Percentiles rank a stretch among this genome's conserved stretches.
Evolutionary conservation across 2,113 vertebrate species (phyloP).

Genomic region (Promerops cafer): DNA sequence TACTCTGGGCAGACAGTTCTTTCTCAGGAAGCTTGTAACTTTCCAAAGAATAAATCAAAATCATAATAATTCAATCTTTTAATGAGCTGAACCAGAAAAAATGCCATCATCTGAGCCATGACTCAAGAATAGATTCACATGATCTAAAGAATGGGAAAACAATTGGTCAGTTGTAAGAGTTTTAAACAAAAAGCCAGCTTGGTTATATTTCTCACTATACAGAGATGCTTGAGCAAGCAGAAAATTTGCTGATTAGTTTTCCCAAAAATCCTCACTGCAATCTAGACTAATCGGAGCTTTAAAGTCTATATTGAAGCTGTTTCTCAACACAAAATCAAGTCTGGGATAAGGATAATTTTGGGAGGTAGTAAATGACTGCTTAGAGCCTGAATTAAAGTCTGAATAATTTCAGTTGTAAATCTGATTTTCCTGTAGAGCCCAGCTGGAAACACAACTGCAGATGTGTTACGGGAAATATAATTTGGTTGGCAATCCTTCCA

Average conservation of each 20-base stretch:
- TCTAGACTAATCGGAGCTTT: neutral
- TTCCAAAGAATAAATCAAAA: constrained; percentile 2
- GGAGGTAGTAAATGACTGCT: neutral
- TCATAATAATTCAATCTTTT: neutral
- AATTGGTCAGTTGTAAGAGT: neutral
- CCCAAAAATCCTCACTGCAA: neutral
- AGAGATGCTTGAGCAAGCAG: constrained; percentile 32
- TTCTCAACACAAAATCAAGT: constrained; percentile 28
- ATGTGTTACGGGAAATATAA: neutral
- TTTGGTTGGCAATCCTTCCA: neutral
- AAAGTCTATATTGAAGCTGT: neutral
- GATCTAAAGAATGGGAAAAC: neutral
- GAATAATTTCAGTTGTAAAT: constrained; percentile 15
- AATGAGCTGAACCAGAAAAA: neutral
- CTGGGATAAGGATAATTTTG: constrained; percentile 13
- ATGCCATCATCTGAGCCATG: neutral
- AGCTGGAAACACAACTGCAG: constrained; percentile 3
- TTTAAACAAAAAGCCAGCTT: constrained; percentile 14
- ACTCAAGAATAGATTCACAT: neutral
- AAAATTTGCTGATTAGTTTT: constrained; percentile 28
- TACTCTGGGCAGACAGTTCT: neutral
- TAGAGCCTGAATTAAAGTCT: constrained; percentile 10
- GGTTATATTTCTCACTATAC: constrained; percentile 1
- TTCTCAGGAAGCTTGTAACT: neutral
- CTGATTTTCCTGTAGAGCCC: neutral